phyloP scores from a whole-genome alignment of 2,797 vertebrate species.

The Cossypha polioptera region DNA sequence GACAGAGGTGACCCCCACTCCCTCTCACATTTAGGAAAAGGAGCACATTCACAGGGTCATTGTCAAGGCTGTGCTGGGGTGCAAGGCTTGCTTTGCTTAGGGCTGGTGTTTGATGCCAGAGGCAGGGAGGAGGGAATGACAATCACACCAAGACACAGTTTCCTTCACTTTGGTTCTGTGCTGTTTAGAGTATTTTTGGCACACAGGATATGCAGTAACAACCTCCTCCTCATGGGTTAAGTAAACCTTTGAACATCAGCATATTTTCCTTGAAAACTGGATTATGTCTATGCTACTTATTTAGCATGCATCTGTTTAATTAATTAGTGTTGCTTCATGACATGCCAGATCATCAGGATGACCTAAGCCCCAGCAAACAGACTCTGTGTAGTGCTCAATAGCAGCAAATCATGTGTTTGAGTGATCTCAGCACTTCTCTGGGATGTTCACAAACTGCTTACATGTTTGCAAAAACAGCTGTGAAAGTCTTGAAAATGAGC shows the following conservation, averaged over 20 bases:
- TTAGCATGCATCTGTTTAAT: not conserved
- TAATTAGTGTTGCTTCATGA: not conserved
- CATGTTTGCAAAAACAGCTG: not conserved
- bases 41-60: not conserved
- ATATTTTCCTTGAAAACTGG: not conserved
- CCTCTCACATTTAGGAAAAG: not conserved
- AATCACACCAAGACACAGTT: not conserved
- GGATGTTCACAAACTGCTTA: not conserved
- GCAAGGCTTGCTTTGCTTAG: not conserved
- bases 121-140: not conserved
- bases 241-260: not conserved
- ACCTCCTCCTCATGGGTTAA: not conserved
- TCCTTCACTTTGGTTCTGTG: not conserved
- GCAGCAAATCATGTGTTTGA: not conserved
- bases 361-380: not conserved
- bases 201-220: not conserved
- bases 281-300: not conserved
- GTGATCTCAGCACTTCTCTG: not conserved
- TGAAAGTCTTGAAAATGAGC: constrained; percentile 38
- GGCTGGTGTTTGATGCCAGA: not conserved
- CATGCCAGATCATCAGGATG: not conserved
- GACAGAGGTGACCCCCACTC: not conserved
- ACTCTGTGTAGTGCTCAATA: not conserved
- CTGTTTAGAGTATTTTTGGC: not conserved
- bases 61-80: not conserved